phyloP scores from a whole-genome alignment of 1,140 invertebrate genomes.

The Arctopsyche grandis region DNA sequence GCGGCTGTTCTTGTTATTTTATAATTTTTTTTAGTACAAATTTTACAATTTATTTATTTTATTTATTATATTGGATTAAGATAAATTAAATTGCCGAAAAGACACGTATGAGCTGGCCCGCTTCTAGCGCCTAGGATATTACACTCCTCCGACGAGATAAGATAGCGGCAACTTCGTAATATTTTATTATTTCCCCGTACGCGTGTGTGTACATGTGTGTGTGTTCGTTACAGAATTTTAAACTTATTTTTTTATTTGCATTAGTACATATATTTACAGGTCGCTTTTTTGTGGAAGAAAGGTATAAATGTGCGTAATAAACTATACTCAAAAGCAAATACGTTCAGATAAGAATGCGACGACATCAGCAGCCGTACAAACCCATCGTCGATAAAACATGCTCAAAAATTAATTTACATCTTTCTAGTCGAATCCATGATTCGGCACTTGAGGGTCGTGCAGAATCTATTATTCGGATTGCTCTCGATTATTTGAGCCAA shows the following conservation, averaged over 20 bases:
- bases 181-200: conserved; percentile 52
- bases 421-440: too few relatives aligned
- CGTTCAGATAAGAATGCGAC: conserved; percentile 4
- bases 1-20: not conserved
- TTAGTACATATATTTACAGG: conserved; percentile 48
- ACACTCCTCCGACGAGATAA: conserved; percentile 45
- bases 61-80: conserved; percentile 54
- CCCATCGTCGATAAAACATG: not conserved
- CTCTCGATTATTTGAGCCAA: too few relatives aligned
- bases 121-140: conserved; percentile 29
- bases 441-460: too few relatives aligned
- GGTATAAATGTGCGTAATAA: conserved; percentile 3
- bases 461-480: too few relatives aligned
- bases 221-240: conserved; percentile 10
- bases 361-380: not conserved
- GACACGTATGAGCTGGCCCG: conserved; percentile 36
- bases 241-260: conserved; percentile 50
- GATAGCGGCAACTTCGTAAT: conserved; percentile 46
- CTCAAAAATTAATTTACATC: too few relatives aligned
- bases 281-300: conserved; percentile 3
- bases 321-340: not conserved
- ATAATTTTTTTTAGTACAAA: not conserved
- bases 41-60: conserved; percentile 52
- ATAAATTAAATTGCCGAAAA: conserved; percentile 52
- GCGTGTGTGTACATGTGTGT: not conserved